These are phyloP conservation scores for Carettochelys insculpta DNA, from an alignment of 2,113 vertebrate genomes.

Conservation along the genomic window DNA sequence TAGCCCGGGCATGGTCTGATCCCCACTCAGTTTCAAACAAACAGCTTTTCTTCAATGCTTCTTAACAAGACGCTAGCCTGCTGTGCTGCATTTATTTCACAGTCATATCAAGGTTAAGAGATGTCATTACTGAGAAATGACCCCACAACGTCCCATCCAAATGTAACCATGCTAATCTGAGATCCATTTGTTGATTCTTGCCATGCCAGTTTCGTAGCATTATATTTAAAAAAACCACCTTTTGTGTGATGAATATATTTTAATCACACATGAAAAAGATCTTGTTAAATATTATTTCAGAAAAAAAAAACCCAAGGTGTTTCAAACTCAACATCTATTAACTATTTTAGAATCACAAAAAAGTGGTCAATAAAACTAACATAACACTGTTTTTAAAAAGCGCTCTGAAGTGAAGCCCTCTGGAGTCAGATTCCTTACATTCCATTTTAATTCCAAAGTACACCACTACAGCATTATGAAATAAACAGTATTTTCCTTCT, in stretches of 20 bases:
- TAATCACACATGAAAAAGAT: not conserved
- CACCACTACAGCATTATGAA: constrained; percentile 88
- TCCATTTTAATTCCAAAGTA: constrained; percentile 88
- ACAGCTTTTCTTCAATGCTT: constrained; percentile 53
- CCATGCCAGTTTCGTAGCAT: not conserved
- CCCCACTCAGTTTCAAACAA: constrained; percentile 64
- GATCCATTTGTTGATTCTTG: not conserved
- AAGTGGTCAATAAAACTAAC: constrained; percentile 25
- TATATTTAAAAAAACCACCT: constrained; percentile 12
- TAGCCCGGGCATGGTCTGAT: constrained; percentile 55
- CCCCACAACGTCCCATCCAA: constrained; percentile 35
- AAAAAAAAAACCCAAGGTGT: not conserved
- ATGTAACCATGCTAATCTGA: constrained; percentile 22
- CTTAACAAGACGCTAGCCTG: constrained; percentile 50
- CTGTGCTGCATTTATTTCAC: constrained; percentile 32
- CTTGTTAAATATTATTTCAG: not conserved
- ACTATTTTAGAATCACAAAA: not conserved
- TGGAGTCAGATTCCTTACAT: constrained; percentile 87
- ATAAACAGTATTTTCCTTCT: constrained; percentile 98
- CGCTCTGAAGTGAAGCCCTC: constrained; percentile 67
- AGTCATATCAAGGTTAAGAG: constrained; percentile 48
- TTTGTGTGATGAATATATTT: not conserved
- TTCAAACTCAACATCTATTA: not conserved
- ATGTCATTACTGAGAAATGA: constrained; percentile 41
- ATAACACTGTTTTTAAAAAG: constrained; percentile 40